Base-by-base conservation (phyloP, 1,140 invertebrate species). In the Drosophila pseudoananassae region DNA sequence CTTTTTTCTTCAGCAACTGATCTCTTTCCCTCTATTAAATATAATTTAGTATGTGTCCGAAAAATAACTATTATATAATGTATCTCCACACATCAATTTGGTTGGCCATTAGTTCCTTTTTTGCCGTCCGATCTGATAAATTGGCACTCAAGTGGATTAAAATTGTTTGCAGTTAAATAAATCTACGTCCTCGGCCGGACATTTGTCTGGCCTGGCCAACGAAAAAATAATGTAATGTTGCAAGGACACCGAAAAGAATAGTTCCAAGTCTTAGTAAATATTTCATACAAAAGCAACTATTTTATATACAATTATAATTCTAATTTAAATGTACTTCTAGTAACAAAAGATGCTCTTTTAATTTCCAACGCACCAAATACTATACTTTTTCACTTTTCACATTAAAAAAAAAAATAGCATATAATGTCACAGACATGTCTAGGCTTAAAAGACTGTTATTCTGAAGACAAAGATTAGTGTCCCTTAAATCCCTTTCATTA, bases 111-210 rank as follows among this genome's bases (percentile, higher is more conserved):
- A 31, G 15, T 7, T 7, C 9, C 9, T 73, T 57, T 56, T 51
- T 57, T 20, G 17, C 57, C 25, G 33, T 20, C n/a, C 25, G 25
- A 27, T 27, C 25, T 52, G 90, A 91, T 68, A 91, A 91, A 91
- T 91, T 73, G 79, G 74, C 90, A 91, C 90, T 91, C 82, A 91
- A 91, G 80, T 87, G 85, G 85, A 91, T 91, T 91, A 91, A 91
- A 91, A 90, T 68, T 73, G 63, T 43, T 52, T 64, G 57, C 51
- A 78, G 80, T 75, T 82, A 71, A 69, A 87, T 78, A 88, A 87
- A 88, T 85, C 64, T 77, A 72, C 59, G 78, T 58, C 68, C 47
- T 57, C 45, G 70, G 66, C 63, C 61, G 52, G 49, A 64, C 81
- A 85, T 78, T 85, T 71, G 77, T 77, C 15, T 43, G 40, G 40